Base-by-base conservation (phyloP, 2,113 vertebrate species). In the Eurypyga helias region DNA sequence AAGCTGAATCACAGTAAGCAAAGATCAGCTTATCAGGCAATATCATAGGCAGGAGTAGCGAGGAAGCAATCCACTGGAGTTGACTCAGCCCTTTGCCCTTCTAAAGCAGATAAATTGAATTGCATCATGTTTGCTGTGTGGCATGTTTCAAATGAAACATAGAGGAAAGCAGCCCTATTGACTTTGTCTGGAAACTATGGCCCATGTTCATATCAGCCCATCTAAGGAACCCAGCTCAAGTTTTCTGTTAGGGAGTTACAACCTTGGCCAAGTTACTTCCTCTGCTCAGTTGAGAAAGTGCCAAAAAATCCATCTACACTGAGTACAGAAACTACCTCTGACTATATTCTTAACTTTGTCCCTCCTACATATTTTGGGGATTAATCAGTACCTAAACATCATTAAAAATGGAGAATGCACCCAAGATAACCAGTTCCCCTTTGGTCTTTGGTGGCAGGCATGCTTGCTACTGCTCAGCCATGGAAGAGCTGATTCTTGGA, bases 21-120 rank as follows among this genome's bases (percentile, higher is more conserved):
- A 93, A 83, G 72, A 93, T 78, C 54, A 94, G 67, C 15, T 93
- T 89, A 90, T 71, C 21, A 19, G 67, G 49, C 79, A 79, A 38
- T 88, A 94, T 77, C 62, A 55, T 66, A 78, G 69, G 31, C 28
- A 70, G 62, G 16, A 85, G 33, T 28, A 79, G 34, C 1, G 2
- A 90, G 70, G 54, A 48, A 84, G 46, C 25, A 43, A 64, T 55
- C 34, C 52, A 43, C n/a, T 52, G 75, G 46, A 75, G 60, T 3
- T 49, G 41, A 58, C 58, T 88, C 86, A 91, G 83, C 18, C 80
- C 36, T 75, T 87, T 75, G 29, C 24, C 48, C 36, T 77, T 87
- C 60, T 91, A 36, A 89, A 88, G 60, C 73, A 69, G 61, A 67
- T 41, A 57, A 94, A 46, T 9, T 36, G 23, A 89, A 77, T 71